Evolutionary conservation across 2,888 invertebrate species (phyloP).

Genomic region (Ochropleura plecta): DNA sequence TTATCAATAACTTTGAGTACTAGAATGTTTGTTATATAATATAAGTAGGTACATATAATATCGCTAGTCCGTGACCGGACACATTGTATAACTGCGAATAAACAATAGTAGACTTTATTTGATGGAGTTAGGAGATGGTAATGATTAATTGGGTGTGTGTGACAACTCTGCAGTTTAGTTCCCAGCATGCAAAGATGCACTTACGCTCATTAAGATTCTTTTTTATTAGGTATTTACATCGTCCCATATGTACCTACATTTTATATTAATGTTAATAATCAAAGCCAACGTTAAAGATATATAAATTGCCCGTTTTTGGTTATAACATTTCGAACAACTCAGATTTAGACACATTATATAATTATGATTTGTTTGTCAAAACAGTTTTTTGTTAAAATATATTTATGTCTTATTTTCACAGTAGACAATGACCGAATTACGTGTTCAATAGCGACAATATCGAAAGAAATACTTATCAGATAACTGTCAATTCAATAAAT

Average conservation of each 20-base stretch:
- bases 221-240: conserved; percentile 25
- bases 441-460: conserved; percentile 56
- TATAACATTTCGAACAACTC: conserved; percentile 45
- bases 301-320: conserved; percentile 30
- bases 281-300: not conserved
- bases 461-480: not conserved
- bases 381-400: conserved; percentile 44
- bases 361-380: conserved; percentile 57
- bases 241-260: conserved; percentile 1
- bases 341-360: conserved; percentile 17
- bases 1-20: too few relatives aligned
- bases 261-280: too few relatives aligned
- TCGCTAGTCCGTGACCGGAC: too few relatives aligned
- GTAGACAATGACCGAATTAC: conserved; percentile 51
- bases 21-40: too few relatives aligned
- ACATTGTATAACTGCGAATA: conserved; percentile 13
- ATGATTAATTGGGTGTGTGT: conserved; percentile 45
- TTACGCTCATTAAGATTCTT: conserved; percentile 20
- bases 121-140: not conserved
- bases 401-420: conserved; percentile 60
- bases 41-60: too few relatives aligned
- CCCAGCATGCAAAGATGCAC: conserved; percentile 25
- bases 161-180: conserved; percentile 29
- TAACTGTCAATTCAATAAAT: not conserved
- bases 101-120: conserved; percentile 15